Evolutionary conservation across 2,113 vertebrate genomes (phyloP).

Genomic region (Pantherophis guttatus): DNA sequence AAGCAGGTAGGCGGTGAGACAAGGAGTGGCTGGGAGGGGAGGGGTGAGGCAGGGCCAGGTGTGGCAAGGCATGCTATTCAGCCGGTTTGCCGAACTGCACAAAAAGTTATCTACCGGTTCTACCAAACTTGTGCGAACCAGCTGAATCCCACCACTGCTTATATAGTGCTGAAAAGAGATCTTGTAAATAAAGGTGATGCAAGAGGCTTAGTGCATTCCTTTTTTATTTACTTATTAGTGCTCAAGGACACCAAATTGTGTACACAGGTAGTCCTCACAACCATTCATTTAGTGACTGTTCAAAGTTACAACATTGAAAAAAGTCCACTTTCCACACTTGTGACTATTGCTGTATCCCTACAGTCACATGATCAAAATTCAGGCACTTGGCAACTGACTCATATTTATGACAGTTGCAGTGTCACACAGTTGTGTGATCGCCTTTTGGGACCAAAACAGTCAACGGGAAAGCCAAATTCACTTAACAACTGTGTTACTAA

Average conservation of each 20-base stretch:
- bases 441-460: not conserved
- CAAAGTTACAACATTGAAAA: not conserved
- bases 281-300: not conserved
- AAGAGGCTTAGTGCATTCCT: not conserved
- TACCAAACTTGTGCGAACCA: too few species aligned
- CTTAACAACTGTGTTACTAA: not conserved
- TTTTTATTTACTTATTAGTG: not conserved
- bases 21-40: too few species aligned
- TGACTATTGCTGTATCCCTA: not conserved
- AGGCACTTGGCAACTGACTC: not conserved
- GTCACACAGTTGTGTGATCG: not conserved
- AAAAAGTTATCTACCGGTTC: too few species aligned
- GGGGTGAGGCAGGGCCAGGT: too few species aligned
- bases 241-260: not conserved
- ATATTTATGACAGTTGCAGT: not conserved
- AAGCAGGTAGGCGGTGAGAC: too few species aligned
- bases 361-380: not conserved
- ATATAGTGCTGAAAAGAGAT: not conserved
- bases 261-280: not conserved
- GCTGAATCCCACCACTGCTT: not conserved
- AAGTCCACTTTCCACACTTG: not conserved
- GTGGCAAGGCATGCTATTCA: too few species aligned
- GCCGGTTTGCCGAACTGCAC: too few species aligned
- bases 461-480: not conserved
- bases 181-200: not conserved